A percentile compares a stretch with the other conserved stretches of the same genome.
phyloP scores from a whole-genome alignment of 2,797 vertebrate genomes.

The Cichlasoma orientale region DNA sequence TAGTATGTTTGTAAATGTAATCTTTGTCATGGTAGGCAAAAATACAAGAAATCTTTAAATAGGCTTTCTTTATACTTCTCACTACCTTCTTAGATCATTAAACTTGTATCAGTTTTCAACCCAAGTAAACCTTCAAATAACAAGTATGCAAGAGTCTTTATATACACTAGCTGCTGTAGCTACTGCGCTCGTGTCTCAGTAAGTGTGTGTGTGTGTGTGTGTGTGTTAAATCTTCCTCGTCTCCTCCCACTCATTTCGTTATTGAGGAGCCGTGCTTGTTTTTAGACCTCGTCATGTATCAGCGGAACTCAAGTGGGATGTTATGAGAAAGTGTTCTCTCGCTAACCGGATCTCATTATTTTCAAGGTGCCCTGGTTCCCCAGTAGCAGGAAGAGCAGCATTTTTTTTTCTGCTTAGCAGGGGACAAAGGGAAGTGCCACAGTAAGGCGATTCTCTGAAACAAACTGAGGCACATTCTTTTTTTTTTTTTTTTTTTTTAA shows the following conservation, averaged over 20 bases:
- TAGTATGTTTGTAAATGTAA: background rate
- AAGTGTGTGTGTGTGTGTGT: background rate
- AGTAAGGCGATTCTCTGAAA: constrained; percentile 6
- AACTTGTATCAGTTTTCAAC: background rate
- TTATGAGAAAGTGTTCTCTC: constrained; percentile 34
- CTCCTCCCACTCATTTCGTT: constrained; percentile 11
- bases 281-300: constrained; percentile 52
- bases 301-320: constrained; percentile 53
- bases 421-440: constrained; percentile 4
- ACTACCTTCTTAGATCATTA: background rate
- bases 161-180: background rate
- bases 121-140: background rate
- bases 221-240: background rate
- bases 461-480: background rate
- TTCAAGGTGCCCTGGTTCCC: constrained; percentile 52
- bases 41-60: background rate
- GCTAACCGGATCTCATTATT: constrained; percentile 54
- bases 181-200: background rate
- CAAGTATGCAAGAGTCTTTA: background rate
- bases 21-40: background rate
- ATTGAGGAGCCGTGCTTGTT: constrained; percentile 31
- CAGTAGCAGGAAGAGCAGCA: constrained; percentile 15
- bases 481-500: background rate
- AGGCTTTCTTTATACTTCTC: background rate
- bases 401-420: constrained; percentile 7